Base-by-base conservation (phyloP, 2,113 vertebrate species). In the Labeo rohita region DNA sequence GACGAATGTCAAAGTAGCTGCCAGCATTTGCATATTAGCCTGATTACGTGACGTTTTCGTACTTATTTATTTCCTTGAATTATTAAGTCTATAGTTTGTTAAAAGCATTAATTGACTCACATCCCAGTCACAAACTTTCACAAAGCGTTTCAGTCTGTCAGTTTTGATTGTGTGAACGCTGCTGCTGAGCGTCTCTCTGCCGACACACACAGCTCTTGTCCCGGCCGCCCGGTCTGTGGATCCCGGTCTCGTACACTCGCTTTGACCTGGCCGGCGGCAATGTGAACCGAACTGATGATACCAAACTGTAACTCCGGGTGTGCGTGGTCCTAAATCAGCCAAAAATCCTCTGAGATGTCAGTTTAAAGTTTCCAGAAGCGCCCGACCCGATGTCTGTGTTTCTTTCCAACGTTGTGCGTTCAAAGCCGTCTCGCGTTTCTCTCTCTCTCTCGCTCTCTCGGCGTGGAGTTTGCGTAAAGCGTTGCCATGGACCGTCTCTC, bases 191-290 rank as follows among this genome's bases (percentile, higher is more conserved):
- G n/a, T 61, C 39, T 77, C 47, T 36, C 49, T 63, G 74, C 74
- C 56, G 43, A 77, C 49, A 50, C 65, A n/a, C 10, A 45, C 43
- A 83, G 59, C 59, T 45, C 59, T 63, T 61, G 66, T 76, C 63
- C 85, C 54, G 70, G 52, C n/a, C 7, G 47, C 54, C 39, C n/a
- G 47, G 16, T 11, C 78, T 59, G 70, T 34, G 39, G 43, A 23
- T 76, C 75, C 52, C 28, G 84, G 77, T 36, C 49, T 68, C 50
- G n/a, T 66, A 83, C 70, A 85, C 72, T 75, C 76, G 83, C 65
- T 54, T 28, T 92, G 92, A 93, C 92, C 90, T 89, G 83, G 89
- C 92, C 89, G 36, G 72, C 90, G 63, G 91, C 90, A 90, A 88
- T 83, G 85, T 59, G 50, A 76, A 56, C 79, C 66, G 45, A 65